A percentile compares a stretch with the other conserved stretches of the same genome.
Evolutionary conservation across 2,113 vertebrate genomes (phyloP).

Genomic region (Muntiacus reevesi): DNA sequence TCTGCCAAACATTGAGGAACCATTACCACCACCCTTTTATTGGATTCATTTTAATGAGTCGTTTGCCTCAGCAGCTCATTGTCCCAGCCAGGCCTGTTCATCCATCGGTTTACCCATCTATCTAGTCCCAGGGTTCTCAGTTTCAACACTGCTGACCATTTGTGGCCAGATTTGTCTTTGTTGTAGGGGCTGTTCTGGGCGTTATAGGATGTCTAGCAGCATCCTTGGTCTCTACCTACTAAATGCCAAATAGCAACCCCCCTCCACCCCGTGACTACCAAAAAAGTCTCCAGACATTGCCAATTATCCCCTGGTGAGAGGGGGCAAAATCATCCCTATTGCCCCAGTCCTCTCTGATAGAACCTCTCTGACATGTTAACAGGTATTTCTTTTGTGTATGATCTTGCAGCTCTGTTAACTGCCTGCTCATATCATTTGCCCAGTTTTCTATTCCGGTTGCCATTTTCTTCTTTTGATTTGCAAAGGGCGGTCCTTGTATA

Average conservation of each 20-base stretch:
- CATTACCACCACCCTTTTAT: accelerated
- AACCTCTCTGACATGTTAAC: background rate
- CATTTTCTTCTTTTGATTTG: background rate
- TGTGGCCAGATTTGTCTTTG: background rate
- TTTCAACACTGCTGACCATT: background rate
- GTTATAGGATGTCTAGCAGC: background rate
- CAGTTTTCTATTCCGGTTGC: background rate
- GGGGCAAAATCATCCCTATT: background rate
- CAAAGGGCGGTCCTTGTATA: background rate
- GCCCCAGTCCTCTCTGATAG: background rate
- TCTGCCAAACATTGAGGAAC: background rate
- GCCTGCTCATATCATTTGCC: background rate
- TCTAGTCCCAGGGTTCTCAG: background rate
- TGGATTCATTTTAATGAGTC: background rate
- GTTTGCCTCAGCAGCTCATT: background rate
- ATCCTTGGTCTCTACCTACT: background rate
- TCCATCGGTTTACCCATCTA: background rate
- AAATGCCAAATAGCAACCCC: too few relatives aligned
- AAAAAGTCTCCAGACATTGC: background rate
- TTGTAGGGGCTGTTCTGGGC: background rate
- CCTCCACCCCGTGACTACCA: background rate
- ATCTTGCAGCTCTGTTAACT: background rate
- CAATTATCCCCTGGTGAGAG: background rate
- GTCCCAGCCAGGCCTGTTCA: background rate
- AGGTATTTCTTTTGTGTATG: background rate